Conservation (phyloP, 92 coral and sea anemone genomes). For the Epizoanthus fatuus region DNA sequence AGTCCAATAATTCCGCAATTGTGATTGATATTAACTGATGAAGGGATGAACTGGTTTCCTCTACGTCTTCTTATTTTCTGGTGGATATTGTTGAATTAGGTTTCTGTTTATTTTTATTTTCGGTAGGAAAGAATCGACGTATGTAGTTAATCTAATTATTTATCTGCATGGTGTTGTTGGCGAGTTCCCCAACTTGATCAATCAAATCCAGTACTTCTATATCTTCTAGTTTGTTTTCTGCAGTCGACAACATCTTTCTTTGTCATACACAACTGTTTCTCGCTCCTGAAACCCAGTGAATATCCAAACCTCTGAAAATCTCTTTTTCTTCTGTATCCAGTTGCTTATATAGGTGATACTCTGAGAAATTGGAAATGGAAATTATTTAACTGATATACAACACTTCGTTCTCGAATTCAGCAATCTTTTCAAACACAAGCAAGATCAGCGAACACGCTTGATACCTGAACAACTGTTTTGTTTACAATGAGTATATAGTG, state of each 20-base stretch:
- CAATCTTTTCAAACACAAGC: background rate
- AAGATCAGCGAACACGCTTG: background rate
- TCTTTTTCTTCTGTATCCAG: no score
- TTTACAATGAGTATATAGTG: background rate
- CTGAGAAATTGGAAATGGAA: background rate
- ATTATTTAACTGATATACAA: background rate
- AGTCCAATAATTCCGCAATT: background rate
- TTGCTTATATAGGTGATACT: background rate
- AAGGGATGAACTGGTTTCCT: background rate
- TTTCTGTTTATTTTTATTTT: no score
- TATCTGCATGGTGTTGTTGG: no score
- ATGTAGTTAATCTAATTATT: no score
- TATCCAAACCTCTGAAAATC: background rate
- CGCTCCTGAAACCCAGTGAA: background rate
- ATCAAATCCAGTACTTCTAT: no score
- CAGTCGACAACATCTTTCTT: background rate
- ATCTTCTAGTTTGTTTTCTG: background rate
- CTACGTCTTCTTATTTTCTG: no score
- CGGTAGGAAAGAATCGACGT: no score
- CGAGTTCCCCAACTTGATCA: no score
- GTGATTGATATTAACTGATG: background rate
- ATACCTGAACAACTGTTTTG: background rate
- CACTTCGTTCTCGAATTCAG: background rate
- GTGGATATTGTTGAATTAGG: no score
- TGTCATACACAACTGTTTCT: background rate